Base-by-base conservation (phyloP, 2,797 vertebrate species). In the Macrochelys suwanniensis region DNA sequence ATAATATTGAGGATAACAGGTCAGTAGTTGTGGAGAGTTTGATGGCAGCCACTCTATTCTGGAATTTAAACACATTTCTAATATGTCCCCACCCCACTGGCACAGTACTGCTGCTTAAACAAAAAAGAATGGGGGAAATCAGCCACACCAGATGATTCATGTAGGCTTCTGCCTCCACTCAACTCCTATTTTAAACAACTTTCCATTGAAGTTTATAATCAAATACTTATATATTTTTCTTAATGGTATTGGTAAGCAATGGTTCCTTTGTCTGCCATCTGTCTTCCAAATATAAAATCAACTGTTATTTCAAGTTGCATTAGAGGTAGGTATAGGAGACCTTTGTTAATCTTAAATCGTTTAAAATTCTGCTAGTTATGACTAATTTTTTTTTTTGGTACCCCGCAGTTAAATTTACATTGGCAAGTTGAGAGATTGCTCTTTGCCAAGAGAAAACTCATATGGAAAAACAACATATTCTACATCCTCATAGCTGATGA, bases 151-250 rank as follows among this genome's bases (percentile, higher is more conserved):
- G 91, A 94, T 97, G 96, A 98, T 97, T 97, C 94, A 97, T 97
- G 80, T 96, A 92, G 89, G 47, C 88, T 84, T 96, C 94, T 96
- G 90, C 85, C 88, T 94, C 90, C 92, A 93, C 94, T 97, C 94
- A 95, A 84, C 65, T 94, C n/a, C 5, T 96, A 92, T 96, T 97
- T 97, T 96, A 97, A 97, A 97, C 96, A 97, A 92, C 82, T 95
- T 94, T 56, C 89, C 82, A 94, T 71, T 97, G 96, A 97, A 90
- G 85, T 94, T 96, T 89, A 93, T 94, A 97, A 95, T 92, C 74
- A 94, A 97, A 92, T 92, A 57, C 53, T 93, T 93, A 96, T 85
- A 94, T 91, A 85, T 93, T 89, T 96, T 90, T 89, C 91, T 96
- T 95, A 90, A 92, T 77, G 79, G 50, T 87, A 93, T 94, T 96